These are phyloP conservation scores for Diplazon laetatorius DNA, from an alignment of 2,888 invertebrate species.

Conservation along the genomic window DNA sequence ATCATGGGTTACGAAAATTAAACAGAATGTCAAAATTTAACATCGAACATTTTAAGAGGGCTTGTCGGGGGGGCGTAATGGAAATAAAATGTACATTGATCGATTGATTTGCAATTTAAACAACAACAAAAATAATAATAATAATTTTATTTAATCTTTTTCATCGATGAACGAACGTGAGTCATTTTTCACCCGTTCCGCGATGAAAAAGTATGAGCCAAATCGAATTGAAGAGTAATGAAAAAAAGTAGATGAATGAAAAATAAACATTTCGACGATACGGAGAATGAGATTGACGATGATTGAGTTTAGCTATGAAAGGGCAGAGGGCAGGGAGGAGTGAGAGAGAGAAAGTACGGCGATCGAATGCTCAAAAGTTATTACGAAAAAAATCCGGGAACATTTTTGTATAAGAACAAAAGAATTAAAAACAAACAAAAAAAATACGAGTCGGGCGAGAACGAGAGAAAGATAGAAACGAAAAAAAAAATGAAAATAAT, in stretches of 20 bases:
- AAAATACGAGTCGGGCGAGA: conserved; percentile 62
- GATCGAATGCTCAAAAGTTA: conserved; percentile 68
- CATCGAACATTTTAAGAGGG: too few species aligned
- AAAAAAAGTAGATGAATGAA: conserved; percentile 18
- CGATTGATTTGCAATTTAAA: background rate
- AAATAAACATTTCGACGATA: conserved; percentile 35
- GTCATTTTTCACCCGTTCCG: background rate
- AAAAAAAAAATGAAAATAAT: conserved; percentile 38
- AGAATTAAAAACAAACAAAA: background rate
- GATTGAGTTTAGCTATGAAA: conserved; percentile 26
- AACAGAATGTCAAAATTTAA: too few species aligned
- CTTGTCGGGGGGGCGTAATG: too few species aligned
- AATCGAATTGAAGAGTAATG: conserved; percentile 9
- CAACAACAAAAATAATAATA: too few species aligned
- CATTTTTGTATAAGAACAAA: conserved; percentile 69
- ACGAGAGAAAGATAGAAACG: conserved; percentile 45
- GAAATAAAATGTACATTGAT: background rate
- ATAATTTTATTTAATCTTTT: conserved; percentile 6
- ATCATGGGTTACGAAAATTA: background rate
- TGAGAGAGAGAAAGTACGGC: conserved; percentile 35
- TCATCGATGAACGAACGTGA: background rate
- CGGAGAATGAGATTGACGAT: conserved; percentile 10
- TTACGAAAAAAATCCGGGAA: conserved; percentile 66
- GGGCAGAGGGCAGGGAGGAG: conserved; percentile 20
- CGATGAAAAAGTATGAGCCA: conserved; percentile 1